Evolutionary conservation across 2,797 vertebrate species (phyloP), one percentile per base, ranked within the genome.

Genomic region (Meriones psammophilus): DNA sequence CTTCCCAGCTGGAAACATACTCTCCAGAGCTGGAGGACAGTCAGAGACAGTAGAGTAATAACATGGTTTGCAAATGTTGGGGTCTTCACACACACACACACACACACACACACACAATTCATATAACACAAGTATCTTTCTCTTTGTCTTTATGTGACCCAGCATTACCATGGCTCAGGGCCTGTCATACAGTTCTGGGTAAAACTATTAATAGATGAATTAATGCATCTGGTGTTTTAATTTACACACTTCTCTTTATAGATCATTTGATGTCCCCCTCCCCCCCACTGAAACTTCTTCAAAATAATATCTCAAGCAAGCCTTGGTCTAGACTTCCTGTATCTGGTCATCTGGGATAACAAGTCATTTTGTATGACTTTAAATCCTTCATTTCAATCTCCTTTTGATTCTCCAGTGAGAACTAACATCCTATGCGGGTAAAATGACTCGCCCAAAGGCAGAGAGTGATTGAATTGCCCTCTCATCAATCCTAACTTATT

Each of bases 401-500:
- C 42, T 73, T 94, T 86, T 92, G 96, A 92, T 88, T 96, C 93
- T 46, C 89, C 80, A 96, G 94, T 71, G 96, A 96, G 93, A 64
- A 78, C 66, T 77, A 69, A 94, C 84, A 81, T 74, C 88, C 77
- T 81, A 74, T 92, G 18, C 46, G 77, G 85, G 95, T 66, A 89
- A 81, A 93, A 95, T 62, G 96, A 95, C 77, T 88, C 1, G 87
- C 96, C 96, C 94, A 71, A 56, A 90, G 96, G 97, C 92, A 93
- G 88, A 89, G 71, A 88, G 84, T 30, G 93, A 95, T 68, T 74
- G 95, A 95, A 86, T 39, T 81, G 94, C 88, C 84, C 96, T 8
- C 91, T 94, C 94, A 89, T 95, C 97, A 97, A 66, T 88, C 89
- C 89, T 94, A 87, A 97, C 93, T 97, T 86, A 97, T 85, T 97